phyloP scores from a whole-genome alignment of 2,113 vertebrate species.

The Greenwoodochromis staneri region DNA sequence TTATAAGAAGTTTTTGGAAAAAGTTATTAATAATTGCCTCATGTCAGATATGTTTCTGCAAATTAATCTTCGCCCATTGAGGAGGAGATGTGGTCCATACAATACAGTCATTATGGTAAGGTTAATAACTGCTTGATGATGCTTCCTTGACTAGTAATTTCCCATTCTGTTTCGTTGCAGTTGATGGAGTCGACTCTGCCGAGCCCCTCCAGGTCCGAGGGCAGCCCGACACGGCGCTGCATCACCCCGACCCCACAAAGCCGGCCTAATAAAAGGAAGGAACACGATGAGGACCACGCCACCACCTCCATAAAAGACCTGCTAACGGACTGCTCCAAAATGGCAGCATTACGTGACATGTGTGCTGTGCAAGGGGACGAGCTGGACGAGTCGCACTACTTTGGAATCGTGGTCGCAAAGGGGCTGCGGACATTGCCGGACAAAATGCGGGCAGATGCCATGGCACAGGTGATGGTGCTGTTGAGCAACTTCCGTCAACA shows the following conservation, averaged over 20 bases:
- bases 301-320: neutral
- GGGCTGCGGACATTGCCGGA: neutral
- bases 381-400: neutral
- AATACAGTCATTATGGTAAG: neutral
- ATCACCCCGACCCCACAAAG: neutral
- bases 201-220: neutral
- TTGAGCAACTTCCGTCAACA: neutral
- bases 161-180: neutral
- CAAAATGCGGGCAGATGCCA: neutral
- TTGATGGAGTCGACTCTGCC: neutral
- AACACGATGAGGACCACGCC: neutral
- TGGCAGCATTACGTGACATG: neutral
- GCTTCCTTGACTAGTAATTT: neutral
- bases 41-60: neutral
- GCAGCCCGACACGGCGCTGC: neutral
- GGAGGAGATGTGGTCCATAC: neutral
- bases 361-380: neutral
- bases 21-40: neutral
- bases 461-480: neutral
- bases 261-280: neutral
- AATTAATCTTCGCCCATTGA: neutral
- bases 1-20: neutral
- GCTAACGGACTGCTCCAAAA: neutral
- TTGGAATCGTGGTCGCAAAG: neutral
- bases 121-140: neutral